Conservation (phyloP, 2,797 vertebrate species). For the Melanotaenia maccullochi region DNA sequence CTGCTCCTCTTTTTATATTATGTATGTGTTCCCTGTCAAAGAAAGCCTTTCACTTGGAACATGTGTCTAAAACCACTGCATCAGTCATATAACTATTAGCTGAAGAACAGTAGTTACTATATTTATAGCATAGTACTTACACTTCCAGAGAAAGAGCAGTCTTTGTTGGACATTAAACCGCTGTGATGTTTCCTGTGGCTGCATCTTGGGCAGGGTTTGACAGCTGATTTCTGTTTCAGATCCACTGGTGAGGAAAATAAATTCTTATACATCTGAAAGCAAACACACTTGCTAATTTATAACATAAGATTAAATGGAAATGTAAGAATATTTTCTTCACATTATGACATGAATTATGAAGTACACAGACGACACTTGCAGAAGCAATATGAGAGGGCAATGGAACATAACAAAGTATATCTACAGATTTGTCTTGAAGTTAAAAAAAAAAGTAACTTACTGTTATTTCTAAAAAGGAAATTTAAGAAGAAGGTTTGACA, state of each 20-base stretch:
- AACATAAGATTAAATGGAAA: neutral
- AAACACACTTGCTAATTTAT: neutral
- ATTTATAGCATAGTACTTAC: neutral
- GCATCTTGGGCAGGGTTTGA: neutral
- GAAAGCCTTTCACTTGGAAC: constrained; percentile 24
- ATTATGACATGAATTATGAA: constrained; percentile 22
- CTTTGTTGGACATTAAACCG: neutral
- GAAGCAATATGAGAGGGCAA: neutral
- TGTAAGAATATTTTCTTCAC: constrained; percentile 17
- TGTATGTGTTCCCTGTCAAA: constrained; percentile 29
- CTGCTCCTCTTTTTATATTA: constrained; percentile 14
- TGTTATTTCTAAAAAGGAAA: no score
- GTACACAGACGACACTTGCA: neutral
- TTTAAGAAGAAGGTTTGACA: no score
- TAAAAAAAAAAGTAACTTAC: no score
- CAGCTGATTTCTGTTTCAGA: neutral
- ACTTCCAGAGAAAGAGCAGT: neutral
- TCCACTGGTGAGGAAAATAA: neutral
- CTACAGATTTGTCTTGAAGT: no score
- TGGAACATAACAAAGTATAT: neutral
- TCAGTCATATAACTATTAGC: constrained; percentile 5
- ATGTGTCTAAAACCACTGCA: constrained; percentile 15
- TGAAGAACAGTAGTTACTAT: neutral
- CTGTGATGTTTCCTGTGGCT: neutral
- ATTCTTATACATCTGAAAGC: neutral